Percentiles rank a stretch among this genome's conserved stretches.
phyloP scores from a whole-genome alignment of 2,113 vertebrate genomes.

The Phaetusa simplex region DNA sequence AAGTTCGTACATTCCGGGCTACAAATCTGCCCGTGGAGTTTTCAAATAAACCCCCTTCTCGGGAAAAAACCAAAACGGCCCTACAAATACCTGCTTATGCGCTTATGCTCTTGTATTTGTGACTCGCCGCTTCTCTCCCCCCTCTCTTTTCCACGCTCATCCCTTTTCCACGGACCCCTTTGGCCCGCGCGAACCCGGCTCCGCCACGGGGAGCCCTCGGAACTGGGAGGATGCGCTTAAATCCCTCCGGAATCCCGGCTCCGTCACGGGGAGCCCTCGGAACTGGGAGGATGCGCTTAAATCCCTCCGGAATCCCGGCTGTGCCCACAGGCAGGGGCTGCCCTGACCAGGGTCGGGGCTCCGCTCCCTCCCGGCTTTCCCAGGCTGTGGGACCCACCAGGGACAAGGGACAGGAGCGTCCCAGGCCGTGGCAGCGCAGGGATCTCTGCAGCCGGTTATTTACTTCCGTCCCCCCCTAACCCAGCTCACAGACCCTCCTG shows the following conservation, averaged over 20 bases:
- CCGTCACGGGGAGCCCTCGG: fast-evolving
- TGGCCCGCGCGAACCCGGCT: background rate
- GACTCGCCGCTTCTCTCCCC: background rate
- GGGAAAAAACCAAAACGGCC: background rate
- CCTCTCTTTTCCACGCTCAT: background rate
- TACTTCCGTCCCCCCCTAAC: fast-evolving
- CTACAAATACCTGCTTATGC: background rate
- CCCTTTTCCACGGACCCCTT: background rate
- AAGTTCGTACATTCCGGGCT: background rate
- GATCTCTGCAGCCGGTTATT: background rate
- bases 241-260: background rate
- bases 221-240: background rate
- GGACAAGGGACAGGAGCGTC: fast-evolving
- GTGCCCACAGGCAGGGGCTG: background rate
- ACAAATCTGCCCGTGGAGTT: background rate
- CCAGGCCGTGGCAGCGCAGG: fast-evolving
- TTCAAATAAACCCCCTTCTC: background rate
- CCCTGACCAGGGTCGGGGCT: background rate
- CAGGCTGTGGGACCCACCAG: background rate
- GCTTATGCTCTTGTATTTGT: background rate
- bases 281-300: background rate
- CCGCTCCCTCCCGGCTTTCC: background rate
- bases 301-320: background rate
- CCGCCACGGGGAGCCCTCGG: fast-evolving
- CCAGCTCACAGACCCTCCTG: background rate